These are phyloP conservation scores for Poliocrania exsul DNA, from an alignment of 2,797 vertebrate genomes.

Conservation along the genomic window DNA sequence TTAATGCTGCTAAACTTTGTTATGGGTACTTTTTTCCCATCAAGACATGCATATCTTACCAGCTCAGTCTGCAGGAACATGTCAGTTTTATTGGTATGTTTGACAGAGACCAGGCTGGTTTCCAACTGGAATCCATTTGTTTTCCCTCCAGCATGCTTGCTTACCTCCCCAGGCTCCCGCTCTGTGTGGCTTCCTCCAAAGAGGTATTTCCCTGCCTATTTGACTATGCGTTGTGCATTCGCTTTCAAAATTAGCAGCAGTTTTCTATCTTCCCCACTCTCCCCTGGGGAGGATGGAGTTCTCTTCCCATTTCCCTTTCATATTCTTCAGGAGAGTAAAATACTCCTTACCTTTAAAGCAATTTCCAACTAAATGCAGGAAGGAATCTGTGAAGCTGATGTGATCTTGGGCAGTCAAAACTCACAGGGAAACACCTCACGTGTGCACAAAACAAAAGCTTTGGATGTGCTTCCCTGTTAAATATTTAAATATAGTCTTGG, in stretches of 20 bases:
- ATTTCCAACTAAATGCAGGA: not conserved
- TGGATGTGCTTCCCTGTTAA: not conserved
- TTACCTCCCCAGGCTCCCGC: not conserved
- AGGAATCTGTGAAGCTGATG: not conserved
- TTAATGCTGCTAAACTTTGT: constrained; percentile 11
- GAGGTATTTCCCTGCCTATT: constrained; percentile 21
- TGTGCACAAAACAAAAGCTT: not conserved
- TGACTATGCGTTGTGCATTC: not conserved
- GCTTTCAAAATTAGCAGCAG: not conserved
- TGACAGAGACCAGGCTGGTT: constrained; percentile 51
- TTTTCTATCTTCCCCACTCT: not conserved
- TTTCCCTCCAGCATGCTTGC: not conserved
- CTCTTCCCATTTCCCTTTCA: not conserved
- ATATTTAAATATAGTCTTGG: not conserved
- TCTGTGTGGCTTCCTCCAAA: not conserved
- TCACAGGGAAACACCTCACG: not conserved
- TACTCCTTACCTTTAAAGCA: not conserved
- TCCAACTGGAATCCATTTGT: constrained; percentile 37
- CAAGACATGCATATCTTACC: not conserved
- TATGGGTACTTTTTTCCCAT: not conserved
- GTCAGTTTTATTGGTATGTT: constrained; percentile 56
- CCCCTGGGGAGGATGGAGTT: not conserved
- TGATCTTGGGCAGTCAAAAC: not conserved
- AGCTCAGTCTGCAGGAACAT: constrained; percentile 11
- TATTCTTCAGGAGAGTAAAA: not conserved